Percentiles rank a stretch among this genome's conserved stretches.
Evolutionary conservation across 1,140 invertebrate species (phyloP).

Genomic region (Procambarus virginalis): DNA sequence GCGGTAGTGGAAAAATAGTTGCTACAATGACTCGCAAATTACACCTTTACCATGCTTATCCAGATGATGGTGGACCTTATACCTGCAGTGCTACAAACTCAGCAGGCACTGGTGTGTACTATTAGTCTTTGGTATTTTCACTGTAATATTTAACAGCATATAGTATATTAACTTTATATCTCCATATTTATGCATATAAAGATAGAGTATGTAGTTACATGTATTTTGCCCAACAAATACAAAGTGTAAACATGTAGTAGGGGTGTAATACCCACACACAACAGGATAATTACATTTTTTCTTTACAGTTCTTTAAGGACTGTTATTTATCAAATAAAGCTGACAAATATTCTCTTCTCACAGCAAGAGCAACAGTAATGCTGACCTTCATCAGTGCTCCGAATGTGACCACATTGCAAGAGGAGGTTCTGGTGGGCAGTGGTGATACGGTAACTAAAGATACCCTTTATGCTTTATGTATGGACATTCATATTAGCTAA

Average conservation of each 20-base stretch:
- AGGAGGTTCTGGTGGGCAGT: conserved; percentile 35
- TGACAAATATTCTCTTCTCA: background rate
- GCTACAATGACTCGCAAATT: conserved; percentile 20
- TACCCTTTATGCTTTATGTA: background rate
- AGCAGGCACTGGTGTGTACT: conserved; percentile 73
- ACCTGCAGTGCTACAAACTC: conserved; percentile 77
- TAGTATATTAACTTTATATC: no score
- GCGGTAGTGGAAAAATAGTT: background rate
- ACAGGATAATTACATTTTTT: no score
- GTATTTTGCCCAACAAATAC: no score
- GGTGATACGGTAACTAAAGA: conserved; percentile 46
- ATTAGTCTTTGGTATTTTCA: background rate
- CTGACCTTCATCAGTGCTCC: conserved; percentile 43
- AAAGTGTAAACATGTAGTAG: no score
- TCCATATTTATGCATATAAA: no score
- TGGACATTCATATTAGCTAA: no score
- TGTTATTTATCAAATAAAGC: no score
- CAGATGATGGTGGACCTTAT: conserved; percentile 75
- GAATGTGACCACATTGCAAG: conserved; percentile 15
- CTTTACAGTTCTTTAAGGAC: no score
- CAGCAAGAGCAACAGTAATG: conserved; percentile 16
- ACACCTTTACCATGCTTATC: conserved; percentile 64
- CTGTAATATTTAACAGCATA: background rate
- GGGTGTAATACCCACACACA: no score
- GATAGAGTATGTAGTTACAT: no score